Conservation (phyloP, 2,888 invertebrate species). For the Lepidochrysops patricia region DNA sequence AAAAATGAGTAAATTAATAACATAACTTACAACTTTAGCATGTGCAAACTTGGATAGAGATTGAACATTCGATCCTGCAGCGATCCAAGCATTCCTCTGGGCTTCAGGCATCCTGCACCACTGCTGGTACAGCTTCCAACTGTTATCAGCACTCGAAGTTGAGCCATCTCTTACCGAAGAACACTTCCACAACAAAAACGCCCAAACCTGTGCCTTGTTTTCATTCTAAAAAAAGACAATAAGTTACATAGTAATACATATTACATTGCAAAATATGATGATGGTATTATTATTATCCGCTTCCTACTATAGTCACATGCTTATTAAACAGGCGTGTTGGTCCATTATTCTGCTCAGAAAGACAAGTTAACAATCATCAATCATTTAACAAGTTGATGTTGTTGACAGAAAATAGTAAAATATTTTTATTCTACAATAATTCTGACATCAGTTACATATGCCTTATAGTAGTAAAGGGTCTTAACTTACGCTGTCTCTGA, state of each 20-base stretch:
- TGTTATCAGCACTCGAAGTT: conserved; percentile 72
- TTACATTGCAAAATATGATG: no score
- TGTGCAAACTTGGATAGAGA: conserved; percentile 78
- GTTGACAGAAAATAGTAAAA: no score
- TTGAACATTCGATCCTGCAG: conserved; percentile 85
- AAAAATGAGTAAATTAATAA: no score
- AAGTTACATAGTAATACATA: no score
- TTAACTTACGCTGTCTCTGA: conserved; percentile 78
- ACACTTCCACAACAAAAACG: conserved; percentile 86
- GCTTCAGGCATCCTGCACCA: conserved; percentile 87
- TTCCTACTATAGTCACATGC: no score
- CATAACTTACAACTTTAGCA: conserved; percentile 78
- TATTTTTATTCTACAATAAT: neutral
- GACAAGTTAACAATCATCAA: no score
- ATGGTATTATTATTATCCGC: no score
- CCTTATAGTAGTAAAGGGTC: no score
- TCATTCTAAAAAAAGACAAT: conserved; percentile 70
- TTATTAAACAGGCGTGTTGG: no score
- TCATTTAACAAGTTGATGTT: no score
- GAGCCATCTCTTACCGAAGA: conserved; percentile 61
- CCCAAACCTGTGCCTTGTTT: conserved; percentile 89
- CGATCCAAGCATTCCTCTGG: conserved; percentile 84
- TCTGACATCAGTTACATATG: neutral
- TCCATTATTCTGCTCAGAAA: no score
- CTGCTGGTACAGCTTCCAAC: conserved; percentile 87